A percentile compares a stretch with the other conserved stretches of the same genome.
Conservation (phyloP, 1,140 invertebrate genomes). For the Yoshiicerus persimilis region DNA sequence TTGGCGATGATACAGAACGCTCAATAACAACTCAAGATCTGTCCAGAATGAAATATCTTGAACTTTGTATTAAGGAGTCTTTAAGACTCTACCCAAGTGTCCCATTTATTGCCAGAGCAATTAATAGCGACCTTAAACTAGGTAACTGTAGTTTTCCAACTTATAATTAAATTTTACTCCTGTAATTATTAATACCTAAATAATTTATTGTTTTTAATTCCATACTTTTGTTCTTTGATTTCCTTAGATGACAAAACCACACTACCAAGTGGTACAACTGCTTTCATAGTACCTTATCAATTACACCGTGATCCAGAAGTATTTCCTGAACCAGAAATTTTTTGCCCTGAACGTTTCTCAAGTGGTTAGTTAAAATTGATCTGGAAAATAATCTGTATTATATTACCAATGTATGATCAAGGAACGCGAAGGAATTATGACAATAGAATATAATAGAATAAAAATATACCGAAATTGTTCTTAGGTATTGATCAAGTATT, state of each 20-base stretch:
- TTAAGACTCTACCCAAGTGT: conserved; percentile 65
- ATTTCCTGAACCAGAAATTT: conserved; percentile 63
- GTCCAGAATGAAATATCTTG: conserved; percentile 62
- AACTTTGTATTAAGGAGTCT: conserved; percentile 66
- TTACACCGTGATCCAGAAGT: conserved; percentile 58
- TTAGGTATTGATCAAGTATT: not conserved
- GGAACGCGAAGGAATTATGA: no score
- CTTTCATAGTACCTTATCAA: conserved; percentile 49
- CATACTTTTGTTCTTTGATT: not conserved
- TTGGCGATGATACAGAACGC: conserved; percentile 50
- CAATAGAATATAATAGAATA: no score
- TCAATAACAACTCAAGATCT: conserved; percentile 57
- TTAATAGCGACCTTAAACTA: conserved; percentile 55
- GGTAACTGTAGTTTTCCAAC: no score
- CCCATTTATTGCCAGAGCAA: conserved; percentile 59
- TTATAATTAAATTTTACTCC: no score
- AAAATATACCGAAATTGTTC: not conserved
- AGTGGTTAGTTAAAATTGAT: conserved; percentile 42
- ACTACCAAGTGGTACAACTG: conserved; percentile 23
- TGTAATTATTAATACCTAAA: no score
- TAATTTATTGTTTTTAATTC: not conserved
- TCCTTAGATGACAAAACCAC: conserved; percentile 23
- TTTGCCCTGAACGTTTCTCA: conserved; percentile 61
- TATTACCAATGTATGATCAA: not conserved
- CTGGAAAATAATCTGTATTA: not conserved